Percentiles rank a stretch among this genome's conserved stretches.
Evolutionary conservation across 2,797 vertebrate genomes (phyloP).

Genomic region (Pagetopsis macropterus): DNA sequence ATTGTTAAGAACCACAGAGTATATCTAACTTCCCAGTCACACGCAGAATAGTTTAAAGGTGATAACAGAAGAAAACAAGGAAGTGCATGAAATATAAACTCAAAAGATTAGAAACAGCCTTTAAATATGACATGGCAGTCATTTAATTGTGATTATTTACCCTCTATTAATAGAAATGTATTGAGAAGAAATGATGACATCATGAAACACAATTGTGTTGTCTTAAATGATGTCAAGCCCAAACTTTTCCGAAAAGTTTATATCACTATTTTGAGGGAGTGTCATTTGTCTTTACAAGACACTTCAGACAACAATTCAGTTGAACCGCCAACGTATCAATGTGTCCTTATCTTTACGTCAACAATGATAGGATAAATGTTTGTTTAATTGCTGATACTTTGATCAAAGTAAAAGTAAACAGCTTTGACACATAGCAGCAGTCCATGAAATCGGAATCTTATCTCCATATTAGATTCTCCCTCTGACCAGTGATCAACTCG

Average conservation of each 20-base stretch:
- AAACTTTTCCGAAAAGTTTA: too few relatives aligned
- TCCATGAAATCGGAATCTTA: slow-evolving; percentile 64
- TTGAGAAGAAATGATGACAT: too few relatives aligned
- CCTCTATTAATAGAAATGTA: too few relatives aligned
- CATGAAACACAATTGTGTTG: too few relatives aligned
- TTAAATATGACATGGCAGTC: too few relatives aligned
- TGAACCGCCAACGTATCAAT: background rate
- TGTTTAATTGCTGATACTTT: slow-evolving; percentile 10
- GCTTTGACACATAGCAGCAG: slow-evolving; percentile 48
- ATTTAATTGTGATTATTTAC: too few relatives aligned
- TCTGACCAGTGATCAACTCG: slow-evolving; percentile 44
- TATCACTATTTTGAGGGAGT: too few relatives aligned
- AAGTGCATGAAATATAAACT: slow-evolving; percentile 1
- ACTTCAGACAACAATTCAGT: too few relatives aligned
- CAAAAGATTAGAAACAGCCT: background rate
- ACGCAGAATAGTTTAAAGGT: background rate
- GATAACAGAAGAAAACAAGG: slow-evolving; percentile 9
- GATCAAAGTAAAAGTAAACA: slow-evolving; percentile 55
- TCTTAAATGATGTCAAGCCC: too few relatives aligned
- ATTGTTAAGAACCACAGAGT: slow-evolving; percentile 14
- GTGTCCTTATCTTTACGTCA: background rate
- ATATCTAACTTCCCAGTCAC: slow-evolving; percentile 8
- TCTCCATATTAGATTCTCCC: slow-evolving; percentile 50
- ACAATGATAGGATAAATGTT: background rate
- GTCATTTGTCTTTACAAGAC: too few relatives aligned